Evolutionary conservation across 2,797 vertebrate genomes (phyloP).

Genomic region (Crocidura indochinensis): DNA sequence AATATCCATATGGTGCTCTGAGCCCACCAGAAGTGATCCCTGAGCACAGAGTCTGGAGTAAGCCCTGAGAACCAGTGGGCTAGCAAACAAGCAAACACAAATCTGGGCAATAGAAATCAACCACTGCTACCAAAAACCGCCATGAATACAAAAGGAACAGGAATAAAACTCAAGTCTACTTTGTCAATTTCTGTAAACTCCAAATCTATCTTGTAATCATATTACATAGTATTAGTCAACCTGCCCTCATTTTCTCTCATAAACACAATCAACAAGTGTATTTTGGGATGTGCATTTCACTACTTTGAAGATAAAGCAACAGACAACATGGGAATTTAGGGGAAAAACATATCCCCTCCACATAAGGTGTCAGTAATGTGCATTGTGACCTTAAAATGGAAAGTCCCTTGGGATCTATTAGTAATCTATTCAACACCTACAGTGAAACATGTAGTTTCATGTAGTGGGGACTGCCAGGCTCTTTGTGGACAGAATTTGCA

Average conservation of each 20-base stretch:
- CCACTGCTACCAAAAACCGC: not conserved
- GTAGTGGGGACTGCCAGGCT: not conserved
- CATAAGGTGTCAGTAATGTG: not conserved
- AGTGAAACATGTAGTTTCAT: constrained; percentile 23
- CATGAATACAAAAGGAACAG: not conserved
- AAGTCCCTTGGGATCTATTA: constrained; percentile 34
- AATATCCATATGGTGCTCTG: too few species aligned
- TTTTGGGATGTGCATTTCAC: constrained; percentile 61
- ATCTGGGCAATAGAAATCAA: not conserved
- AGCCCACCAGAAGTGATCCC: too few species aligned
- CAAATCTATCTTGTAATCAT: not conserved
- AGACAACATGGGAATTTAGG: constrained; percentile 43
- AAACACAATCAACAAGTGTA: constrained; percentile 17
- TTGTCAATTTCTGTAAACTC: not conserved
- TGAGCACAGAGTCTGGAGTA: too few species aligned
- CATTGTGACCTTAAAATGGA: constrained; percentile 11
- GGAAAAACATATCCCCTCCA: not conserved
- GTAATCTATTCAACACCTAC: constrained; percentile 44
- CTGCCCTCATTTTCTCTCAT: not conserved
- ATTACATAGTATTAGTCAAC: constrained; percentile 34
- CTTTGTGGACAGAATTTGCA: not conserved
- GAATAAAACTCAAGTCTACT: constrained; percentile 30
- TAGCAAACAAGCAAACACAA: too few species aligned
- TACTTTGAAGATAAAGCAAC: constrained; percentile 42
- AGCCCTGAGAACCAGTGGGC: too few species aligned